Base-by-base conservation (phyloP, 2,888 invertebrate genomes). In the Tortrix viridana region DNA sequence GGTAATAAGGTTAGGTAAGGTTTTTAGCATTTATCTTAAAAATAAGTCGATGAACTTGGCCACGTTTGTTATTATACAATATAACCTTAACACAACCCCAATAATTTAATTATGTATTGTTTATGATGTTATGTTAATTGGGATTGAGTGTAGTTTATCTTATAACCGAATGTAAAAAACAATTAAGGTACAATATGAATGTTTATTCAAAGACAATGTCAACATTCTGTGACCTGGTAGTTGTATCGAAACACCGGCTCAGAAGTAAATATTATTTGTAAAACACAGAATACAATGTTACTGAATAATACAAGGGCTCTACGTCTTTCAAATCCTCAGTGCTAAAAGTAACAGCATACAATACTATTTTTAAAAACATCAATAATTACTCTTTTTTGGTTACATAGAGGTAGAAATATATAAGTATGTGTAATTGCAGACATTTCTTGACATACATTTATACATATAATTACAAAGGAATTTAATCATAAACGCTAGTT, bases 241-340 rank as follows among this genome's bases (percentile, higher is more conserved):
- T 63, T 20, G 57, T 58, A 57, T 50, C 47, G 53, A 57, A 57
- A 57, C 47, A 53, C 48, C 41, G 57, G 32, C 47, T 53, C 56
- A 63, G 56, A 62, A 57, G 38, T 56, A 56, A 6, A n/a, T 48
- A 23, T 58, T 47, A 26, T 48, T 50, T 57, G 41, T 9, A 58
- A 60, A 57, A 58, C 57, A 57, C 53, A 53, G 57, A 48, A 23
- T 55, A 58, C 48, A 57, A 16, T n/a, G 53, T 53, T 32, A 47
- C 22, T 53, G 46, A 57, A 63, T 47, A 7, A 57, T 48, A 63
- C 53, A 58, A 58, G 43, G 50, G 32, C 22, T 41, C 53, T 63
- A 63, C 53, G 57, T 41, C 48, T 58, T 58, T 63, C 63, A 63
- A 63, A 63, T 63, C 63, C 63, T 58, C 63, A 63, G 63, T 63